Evolutionary conservation across 37 sponge, comb jelly and placozoan species (phyloP), one percentile per base, ranked within the genome.

Genomic region (Agelas oroides): DNA sequence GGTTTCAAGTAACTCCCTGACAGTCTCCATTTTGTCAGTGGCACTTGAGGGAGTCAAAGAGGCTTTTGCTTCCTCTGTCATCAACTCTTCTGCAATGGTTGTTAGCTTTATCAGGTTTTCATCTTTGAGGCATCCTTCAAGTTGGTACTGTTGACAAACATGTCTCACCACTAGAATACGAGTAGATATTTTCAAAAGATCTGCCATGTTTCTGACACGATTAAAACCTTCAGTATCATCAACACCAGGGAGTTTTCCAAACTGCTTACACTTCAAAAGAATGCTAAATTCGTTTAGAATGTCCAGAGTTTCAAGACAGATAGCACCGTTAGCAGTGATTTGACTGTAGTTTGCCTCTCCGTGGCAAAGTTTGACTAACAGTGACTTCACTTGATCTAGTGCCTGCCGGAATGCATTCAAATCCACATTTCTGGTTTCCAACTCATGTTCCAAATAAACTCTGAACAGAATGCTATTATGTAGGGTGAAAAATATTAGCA

Each of bases 81-180:
- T 37, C 15, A 80, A n/a, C 0, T 71, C 81, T 32, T 55, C 41
- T 13, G 52, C 65, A 21, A 85, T 58, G 11, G 2, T n/a, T 33
- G 0, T 16, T 33, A 90, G 56, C 25, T 75, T 11, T 38, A 75
- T 56, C 21, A 90, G 60, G 0, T 27, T 36, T 2, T 54, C 56
- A 56, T 90, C 91, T 0, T 67, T 14, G 25, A 75, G 62, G 34
- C 91, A 90, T 15, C 68, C 64, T 19, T 62, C 6, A 2, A 90
- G 70, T 0, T 81, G 38, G n/a, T 85, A 90, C 76, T 90, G 91
- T 0, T 68, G 64, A 85, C 86, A 90, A 19, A 85, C 91, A 75
- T 14, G 2, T 59, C 53, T 24, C 19, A 90, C 85, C 59, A 65
- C 75, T 20, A 59, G 55, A 69, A 90, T 79, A 71, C 85, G 86